phyloP scores from a whole-genome alignment of 2,797 vertebrate species.

The Pteronotus mesoamericanus region DNA sequence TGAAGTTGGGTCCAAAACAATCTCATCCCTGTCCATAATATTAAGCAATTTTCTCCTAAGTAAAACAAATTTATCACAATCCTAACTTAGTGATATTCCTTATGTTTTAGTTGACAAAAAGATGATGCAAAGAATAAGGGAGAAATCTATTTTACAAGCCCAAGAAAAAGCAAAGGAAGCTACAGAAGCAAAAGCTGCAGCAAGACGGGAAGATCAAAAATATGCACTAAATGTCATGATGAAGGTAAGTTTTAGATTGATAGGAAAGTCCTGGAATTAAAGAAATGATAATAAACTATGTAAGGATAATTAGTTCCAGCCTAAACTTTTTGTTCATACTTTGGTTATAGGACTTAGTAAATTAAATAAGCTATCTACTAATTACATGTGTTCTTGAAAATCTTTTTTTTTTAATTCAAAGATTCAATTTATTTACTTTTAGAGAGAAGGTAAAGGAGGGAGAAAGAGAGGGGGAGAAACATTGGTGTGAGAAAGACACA shows the following conservation, averaged over 20 bases:
- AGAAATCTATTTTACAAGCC: conserved; percentile 85
- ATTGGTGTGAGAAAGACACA: no score
- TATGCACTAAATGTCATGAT: conserved; percentile 90
- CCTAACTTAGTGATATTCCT: conserved; percentile 7
- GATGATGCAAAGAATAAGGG: conserved; percentile 84
- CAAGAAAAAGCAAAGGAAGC: conserved; percentile 85
- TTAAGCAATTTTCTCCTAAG: neutral
- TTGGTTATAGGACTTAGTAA: neutral
- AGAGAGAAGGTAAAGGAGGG: no score
- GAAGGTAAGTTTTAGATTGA: conserved; percentile 82
- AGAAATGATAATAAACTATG: neutral
- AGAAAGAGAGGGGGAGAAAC: no score
- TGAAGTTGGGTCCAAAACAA: neutral
- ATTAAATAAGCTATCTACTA: neutral
- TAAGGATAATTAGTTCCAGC: neutral
- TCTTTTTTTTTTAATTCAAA: neutral
- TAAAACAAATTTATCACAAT: neutral
- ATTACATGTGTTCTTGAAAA: neutral
- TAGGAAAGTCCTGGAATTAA: neutral
- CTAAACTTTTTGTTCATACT: neutral
- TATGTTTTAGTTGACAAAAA: conserved; percentile 86
- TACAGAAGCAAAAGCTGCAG: conserved; percentile 80
- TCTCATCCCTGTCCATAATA: neutral
- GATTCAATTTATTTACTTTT: no score
- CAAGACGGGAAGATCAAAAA: conserved; percentile 86